Evolutionary conservation across 2,888 invertebrate species (phyloP).

Genomic region (Polydrusus pterygomalis): DNA sequence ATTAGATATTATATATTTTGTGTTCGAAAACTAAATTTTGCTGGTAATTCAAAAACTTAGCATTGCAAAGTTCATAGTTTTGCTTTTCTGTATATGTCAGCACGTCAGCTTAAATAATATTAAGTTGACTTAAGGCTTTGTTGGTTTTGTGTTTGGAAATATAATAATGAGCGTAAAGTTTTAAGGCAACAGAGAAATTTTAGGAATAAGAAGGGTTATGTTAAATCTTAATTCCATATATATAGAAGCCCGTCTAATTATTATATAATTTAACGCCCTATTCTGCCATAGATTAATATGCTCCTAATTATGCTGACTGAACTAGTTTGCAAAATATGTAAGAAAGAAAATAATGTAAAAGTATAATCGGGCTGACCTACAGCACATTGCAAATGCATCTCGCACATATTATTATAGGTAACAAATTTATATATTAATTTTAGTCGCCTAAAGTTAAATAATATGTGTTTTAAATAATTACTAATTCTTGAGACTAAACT

Average conservation of each 20-base stretch:
- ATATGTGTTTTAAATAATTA: no score
- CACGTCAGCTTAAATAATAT: constrained; percentile 1
- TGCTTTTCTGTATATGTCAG: neutral
- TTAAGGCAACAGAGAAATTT: neutral
- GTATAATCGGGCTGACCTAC: neutral
- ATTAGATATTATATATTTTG: neutral
- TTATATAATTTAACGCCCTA: neutral
- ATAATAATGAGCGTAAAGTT: neutral
- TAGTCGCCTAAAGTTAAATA: no score
- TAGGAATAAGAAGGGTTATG: neutral
- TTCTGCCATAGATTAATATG: neutral
- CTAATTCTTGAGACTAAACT: no score
- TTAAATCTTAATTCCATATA: neutral
- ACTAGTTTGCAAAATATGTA: neutral
- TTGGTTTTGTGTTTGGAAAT: neutral
- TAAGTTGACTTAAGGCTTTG: constrained; percentile 5
- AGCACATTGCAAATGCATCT: constrained; percentile 15
- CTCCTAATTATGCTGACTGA: neutral
- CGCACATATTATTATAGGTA: no score
- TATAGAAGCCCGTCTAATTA: neutral
- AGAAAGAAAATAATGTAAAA: no score
- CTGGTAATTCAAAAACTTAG: neutral
- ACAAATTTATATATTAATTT: no score
- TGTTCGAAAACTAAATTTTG: neutral
- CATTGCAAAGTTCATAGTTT: constrained; percentile 1